Evolutionary conservation across 2,113 vertebrate species (phyloP).

Genomic region (Lampris megalopsis): DNA sequence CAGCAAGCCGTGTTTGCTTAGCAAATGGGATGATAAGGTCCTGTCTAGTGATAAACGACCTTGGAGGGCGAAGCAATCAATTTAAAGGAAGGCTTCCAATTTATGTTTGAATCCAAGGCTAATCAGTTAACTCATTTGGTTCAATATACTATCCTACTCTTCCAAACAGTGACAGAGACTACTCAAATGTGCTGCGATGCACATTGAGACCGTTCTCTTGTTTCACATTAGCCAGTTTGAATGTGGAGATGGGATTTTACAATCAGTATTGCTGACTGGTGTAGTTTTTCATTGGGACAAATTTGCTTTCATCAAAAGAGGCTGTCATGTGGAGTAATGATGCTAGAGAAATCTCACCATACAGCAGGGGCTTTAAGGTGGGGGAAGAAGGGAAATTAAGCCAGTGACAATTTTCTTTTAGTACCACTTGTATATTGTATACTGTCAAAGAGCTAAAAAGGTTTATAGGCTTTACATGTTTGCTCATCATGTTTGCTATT

Average conservation of each 20-base stretch:
- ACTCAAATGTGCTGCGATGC: constrained; percentile 45
- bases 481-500: too few species aligned
- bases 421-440: constrained; percentile 22
- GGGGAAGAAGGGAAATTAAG: constrained; percentile 5
- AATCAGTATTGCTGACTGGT: constrained; percentile 9
- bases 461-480: background rate
- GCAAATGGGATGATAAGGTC: constrained; percentile 8
- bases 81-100: constrained; percentile 69
- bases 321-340: background rate
- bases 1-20: constrained; percentile 50
- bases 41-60: constrained; percentile 60
- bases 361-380: background rate
- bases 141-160: constrained; percentile 57
- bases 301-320: constrained; percentile 9
- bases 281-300: constrained; percentile 28
- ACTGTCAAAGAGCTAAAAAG: background rate
- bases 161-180: constrained; percentile 21
- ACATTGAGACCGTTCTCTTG: constrained; percentile 46
- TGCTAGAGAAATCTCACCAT: background rate
- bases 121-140: constrained; percentile 75
- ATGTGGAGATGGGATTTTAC: background rate
- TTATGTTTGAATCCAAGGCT: constrained; percentile 66
- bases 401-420: constrained; percentile 14
- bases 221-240: constrained; percentile 36
- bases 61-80: constrained; percentile 62